Percentiles rank a stretch among this genome's conserved stretches.
These are phyloP conservation scores for Camponotus floridanus DNA, from an alignment of 1,140 invertebrate genomes.

Conservation along the genomic window DNA sequence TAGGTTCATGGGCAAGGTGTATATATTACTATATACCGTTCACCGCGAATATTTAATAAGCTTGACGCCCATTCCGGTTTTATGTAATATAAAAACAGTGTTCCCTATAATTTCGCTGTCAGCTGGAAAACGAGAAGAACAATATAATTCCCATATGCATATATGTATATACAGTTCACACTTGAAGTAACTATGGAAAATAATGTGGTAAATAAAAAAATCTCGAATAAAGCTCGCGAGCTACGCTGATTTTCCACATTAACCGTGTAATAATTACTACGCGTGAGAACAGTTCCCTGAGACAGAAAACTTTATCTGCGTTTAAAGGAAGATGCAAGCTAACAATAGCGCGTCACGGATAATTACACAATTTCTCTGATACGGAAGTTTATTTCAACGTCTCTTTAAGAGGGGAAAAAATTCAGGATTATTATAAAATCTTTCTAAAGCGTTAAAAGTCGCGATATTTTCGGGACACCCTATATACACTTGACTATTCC, in stretches of 20 bases:
- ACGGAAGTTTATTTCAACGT: slow-evolving; percentile 26
- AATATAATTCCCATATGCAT: slow-evolving; percentile 59
- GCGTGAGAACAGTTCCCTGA: slow-evolving; percentile 43
- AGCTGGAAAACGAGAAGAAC: slow-evolving; percentile 63
- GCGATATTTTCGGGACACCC: not conserved
- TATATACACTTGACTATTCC: not conserved
- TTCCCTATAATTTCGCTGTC: not conserved
- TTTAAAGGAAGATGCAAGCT: slow-evolving; percentile 25
- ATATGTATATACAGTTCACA: slow-evolving; percentile 9
- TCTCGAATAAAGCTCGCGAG: not conserved
- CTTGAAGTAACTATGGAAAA: slow-evolving; percentile 13
- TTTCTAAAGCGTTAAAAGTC: not conserved
- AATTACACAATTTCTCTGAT: slow-evolving; percentile 57
- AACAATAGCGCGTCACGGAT: slow-evolving; percentile 51
- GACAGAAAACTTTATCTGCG: not conserved
- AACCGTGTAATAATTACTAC: slow-evolving; percentile 32
- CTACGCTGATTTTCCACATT: slow-evolving; percentile 14
- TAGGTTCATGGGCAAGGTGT: slow-evolving; percentile 71
- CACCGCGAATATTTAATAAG: slow-evolving; percentile 68
- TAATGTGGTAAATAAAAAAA: slow-evolving; percentile 37
- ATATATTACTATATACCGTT: slow-evolving; percentile 45
- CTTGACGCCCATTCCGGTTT: slow-evolving; percentile 60
- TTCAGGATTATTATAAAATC: not conserved
- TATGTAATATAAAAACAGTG: slow-evolving; percentile 70
- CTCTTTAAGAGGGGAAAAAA: not conserved